phyloP scores from a whole-genome alignment of 2,888 invertebrate species.

The Zeuzera pyrina region DNA sequence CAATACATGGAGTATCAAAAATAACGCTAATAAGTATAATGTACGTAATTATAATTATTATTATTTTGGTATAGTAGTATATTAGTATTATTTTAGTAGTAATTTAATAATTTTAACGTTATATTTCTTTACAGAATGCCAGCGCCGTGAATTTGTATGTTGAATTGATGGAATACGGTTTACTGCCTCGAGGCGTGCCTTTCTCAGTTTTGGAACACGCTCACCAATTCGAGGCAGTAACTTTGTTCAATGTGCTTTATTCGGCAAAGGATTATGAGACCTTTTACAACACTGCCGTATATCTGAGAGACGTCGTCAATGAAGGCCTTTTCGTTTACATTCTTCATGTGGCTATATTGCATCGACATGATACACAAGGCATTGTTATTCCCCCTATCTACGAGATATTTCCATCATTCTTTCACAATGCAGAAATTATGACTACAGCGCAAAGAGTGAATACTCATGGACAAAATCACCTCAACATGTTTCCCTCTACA shows the following conservation, averaged over 20 bases:
- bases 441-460: conserved; percentile 76
- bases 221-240: conserved; percentile 75
- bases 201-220: conserved; percentile 71
- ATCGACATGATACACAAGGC: conserved; percentile 76
- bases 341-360: conserved; percentile 74
- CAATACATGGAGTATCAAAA: conserved; percentile 61
- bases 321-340: conserved; percentile 80
- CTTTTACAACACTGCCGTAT: conserved; percentile 79
- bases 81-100: too few relatives aligned
- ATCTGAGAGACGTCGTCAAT: conserved; percentile 78
- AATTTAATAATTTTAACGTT: conserved; percentile 1
- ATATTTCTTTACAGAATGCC: conserved; percentile 54
- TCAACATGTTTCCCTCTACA: conserved; percentile 40
- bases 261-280: conserved; percentile 81
- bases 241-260: conserved; percentile 77
- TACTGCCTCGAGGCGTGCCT: conserved; percentile 72
- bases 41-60: conserved; percentile 31
- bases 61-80: not conserved
- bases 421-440: conserved; percentile 79
- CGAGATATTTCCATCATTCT: conserved; percentile 81
- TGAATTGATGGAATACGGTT: conserved; percentile 62
- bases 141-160: conserved; percentile 70
- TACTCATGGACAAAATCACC: conserved; percentile 38
- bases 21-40: conserved; percentile 60
- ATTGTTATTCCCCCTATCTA: conserved; percentile 79